Conservation (phyloP, 2,113 vertebrate genomes). For the Bostrychus sinensis region DNA sequence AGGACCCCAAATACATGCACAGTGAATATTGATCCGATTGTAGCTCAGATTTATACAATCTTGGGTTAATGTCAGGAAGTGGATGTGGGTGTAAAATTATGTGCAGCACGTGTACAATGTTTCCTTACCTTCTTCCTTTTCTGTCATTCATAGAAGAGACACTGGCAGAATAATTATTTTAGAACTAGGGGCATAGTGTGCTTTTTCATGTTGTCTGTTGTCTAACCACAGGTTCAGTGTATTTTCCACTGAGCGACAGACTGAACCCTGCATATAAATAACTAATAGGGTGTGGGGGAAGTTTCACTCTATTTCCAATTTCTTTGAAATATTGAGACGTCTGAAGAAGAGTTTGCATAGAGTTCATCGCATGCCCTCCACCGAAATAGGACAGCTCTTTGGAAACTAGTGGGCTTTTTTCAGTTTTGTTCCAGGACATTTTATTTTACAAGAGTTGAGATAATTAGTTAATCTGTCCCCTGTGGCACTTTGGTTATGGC, state of each 20-base stretch:
- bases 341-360: slow-evolving; percentile 27
- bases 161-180: slow-evolving; percentile 50
- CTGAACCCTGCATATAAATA: slow-evolving; percentile 54
- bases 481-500: too few species aligned
- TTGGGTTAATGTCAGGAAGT: slow-evolving; percentile 42
- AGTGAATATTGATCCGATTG: neutral
- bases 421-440: neutral
- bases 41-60: neutral
- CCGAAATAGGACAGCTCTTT: slow-evolving; percentile 1
- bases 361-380: slow-evolving; percentile 22
- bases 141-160: slow-evolving; percentile 33
- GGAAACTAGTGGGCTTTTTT: neutral
- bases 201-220: slow-evolving; percentile 62
- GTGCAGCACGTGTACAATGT: neutral
- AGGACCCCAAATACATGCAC: too few species aligned
- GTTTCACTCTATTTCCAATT: slow-evolving; percentile 67
- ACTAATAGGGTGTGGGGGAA: slow-evolving; percentile 52
- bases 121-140: slow-evolving; percentile 32
- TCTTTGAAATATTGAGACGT: slow-evolving; percentile 56
- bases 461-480: too few species aligned
- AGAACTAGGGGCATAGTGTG: slow-evolving; percentile 28
- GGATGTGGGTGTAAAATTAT: slow-evolving; percentile 14
- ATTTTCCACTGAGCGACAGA: slow-evolving; percentile 65
- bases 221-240: slow-evolving; percentile 68
- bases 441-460: neutral